These are phyloP conservation scores for Willowsia nigromaculata DNA, from an alignment of 2,888 invertebrate species.

Conservation along the genomic window DNA sequence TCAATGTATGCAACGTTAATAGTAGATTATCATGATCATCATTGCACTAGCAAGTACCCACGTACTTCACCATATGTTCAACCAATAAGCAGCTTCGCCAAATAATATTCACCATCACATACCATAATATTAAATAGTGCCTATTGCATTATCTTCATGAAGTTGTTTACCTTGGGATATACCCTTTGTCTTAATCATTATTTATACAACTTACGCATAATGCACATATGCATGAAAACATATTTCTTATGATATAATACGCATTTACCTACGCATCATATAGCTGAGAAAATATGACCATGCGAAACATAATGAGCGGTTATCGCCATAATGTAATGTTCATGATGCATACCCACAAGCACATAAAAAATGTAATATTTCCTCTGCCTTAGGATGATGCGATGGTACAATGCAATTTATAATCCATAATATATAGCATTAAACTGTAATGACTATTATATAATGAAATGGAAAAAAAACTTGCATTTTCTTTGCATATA, in stretches of 20 bases:
- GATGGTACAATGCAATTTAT: not conserved
- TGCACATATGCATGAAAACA: not conserved
- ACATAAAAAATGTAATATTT: not conserved
- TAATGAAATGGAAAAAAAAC: constrained; percentile 24
- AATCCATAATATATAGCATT: not conserved
- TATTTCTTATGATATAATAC: not conserved
- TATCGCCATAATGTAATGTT: not conserved
- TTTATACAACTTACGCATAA: not conserved
- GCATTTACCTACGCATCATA: too few species aligned
- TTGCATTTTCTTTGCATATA: constrained; percentile 32
- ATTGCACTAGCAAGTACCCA: not conserved
- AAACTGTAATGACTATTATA: not conserved
- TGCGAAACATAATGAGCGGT: not conserved
- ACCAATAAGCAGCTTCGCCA: too few species aligned
- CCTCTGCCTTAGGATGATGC: not conserved
- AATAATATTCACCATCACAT: too few species aligned
- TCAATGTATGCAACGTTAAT: too few species aligned
- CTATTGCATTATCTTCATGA: not conserved
- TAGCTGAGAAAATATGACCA: too few species aligned
- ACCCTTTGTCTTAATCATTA: constrained; percentile 29
- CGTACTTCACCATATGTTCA: not conserved
- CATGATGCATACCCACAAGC: not conserved
- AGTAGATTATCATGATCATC: not conserved
- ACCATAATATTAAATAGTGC: too few species aligned
- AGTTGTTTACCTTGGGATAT: constrained; percentile 63